These are phyloP conservation scores for Pangasius krempfi DNA, from an alignment of 2,797 vertebrate species.

Conservation along the genomic window DNA sequence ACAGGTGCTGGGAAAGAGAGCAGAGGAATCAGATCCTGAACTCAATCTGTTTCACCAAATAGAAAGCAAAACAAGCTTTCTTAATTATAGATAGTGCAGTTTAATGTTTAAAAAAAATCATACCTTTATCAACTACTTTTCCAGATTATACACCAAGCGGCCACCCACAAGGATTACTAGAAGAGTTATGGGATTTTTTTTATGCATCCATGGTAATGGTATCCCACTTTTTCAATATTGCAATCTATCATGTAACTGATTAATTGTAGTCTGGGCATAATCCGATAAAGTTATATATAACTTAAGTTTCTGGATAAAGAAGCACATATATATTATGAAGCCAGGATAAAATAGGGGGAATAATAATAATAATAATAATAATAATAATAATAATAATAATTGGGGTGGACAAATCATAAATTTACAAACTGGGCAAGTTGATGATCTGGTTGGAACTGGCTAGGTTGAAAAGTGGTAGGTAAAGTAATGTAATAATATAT, in stretches of 20 bases:
- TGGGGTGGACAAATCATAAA: not conserved
- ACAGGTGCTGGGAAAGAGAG: slow-evolving; percentile 13
- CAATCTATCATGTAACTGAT: no score
- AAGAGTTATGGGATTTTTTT: not conserved
- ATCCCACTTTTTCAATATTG: not conserved
- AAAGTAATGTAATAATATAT: not conserved
- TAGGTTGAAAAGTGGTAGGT: not conserved
- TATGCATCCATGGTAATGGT: not conserved
- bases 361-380: no score
- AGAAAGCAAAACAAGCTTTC: not conserved
- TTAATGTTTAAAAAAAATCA: not conserved
- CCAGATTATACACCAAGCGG: not conserved
- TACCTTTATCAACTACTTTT: no score
- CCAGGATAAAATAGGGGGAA: no score
- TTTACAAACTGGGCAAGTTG: not conserved
- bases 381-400: not conserved
- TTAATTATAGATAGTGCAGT: not conserved
- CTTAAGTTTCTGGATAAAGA: no score
- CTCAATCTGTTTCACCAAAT: not conserved
- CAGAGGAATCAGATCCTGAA: not conserved
- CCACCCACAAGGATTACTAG: not conserved
- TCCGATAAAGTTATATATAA: no score
- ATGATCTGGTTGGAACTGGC: not conserved
- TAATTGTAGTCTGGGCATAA: no score
- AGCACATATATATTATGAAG: no score